Evolutionary conservation across 1,140 invertebrate genomes (phyloP).

Genomic region (Apolygus lucorum): DNA sequence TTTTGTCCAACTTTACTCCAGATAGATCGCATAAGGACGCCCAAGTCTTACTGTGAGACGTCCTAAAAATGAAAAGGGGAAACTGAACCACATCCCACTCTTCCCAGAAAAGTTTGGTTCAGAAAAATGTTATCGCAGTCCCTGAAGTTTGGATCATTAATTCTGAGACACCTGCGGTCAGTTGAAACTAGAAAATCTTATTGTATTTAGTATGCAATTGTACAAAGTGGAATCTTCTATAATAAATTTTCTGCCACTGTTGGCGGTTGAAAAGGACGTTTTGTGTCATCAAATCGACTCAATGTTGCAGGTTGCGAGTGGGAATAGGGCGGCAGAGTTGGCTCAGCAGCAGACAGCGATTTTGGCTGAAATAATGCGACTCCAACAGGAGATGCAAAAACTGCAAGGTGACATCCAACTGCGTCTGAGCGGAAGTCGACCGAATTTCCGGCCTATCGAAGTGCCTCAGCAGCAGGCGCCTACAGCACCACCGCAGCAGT

Average conservation of each 20-base stretch:
- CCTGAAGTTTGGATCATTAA: no score
- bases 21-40: no score
- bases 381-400: constrained; percentile 28
- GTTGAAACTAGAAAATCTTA: not conserved
- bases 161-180: not conserved
- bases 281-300: not conserved
- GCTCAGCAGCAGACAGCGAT: constrained; percentile 26
- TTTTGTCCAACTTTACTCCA: no score
- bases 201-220: constrained; percentile 6
- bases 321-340: constrained; percentile 16
- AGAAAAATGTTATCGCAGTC: not conserved
- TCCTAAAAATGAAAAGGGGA: no score
- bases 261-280: no score
- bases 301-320: constrained; percentile 14
- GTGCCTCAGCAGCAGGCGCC: not conserved
- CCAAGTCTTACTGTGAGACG: no score
- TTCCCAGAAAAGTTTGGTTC: not conserved
- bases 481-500: not conserved
- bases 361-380: constrained; percentile 25
- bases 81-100: not conserved
- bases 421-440: constrained; percentile 29
- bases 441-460: no score
- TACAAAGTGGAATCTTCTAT: not conserved
- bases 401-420: constrained; percentile 34
- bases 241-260: no score